These are phyloP conservation scores for Thalassophryne amazonica DNA, from an alignment of 2,797 vertebrate species.

Conservation along the genomic window DNA sequence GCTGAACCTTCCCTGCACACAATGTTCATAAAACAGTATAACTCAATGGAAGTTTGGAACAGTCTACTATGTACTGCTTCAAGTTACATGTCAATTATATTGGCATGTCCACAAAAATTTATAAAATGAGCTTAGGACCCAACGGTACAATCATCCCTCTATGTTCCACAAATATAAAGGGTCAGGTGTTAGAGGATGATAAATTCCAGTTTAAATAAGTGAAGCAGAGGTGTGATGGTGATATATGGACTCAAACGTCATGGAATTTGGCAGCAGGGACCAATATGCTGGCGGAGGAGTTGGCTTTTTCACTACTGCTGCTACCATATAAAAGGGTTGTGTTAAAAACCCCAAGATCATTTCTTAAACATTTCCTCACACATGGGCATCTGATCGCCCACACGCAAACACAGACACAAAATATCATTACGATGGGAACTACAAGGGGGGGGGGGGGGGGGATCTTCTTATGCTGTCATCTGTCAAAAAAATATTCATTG, in stretches of 20 bases:
- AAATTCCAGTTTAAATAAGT: slow-evolving; percentile 36
- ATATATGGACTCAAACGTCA: slow-evolving; percentile 49
- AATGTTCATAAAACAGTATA: neutral
- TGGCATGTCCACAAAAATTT: neutral
- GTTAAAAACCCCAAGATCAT: slow-evolving; percentile 69
- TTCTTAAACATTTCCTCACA: slow-evolving; percentile 77
- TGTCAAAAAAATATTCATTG: slow-evolving; percentile 68
- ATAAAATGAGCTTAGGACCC: slow-evolving; percentile 21
- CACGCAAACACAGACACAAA: slow-evolving; percentile 55
- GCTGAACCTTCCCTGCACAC: neutral
- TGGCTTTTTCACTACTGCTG: slow-evolving; percentile 64
- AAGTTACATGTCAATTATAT: slow-evolving; percentile 1
- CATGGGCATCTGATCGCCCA: slow-evolving; percentile 76
- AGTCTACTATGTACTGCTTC: neutral
- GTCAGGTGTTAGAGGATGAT: slow-evolving; percentile 34
- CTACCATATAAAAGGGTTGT: slow-evolving; percentile 66
- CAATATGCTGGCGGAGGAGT: slow-evolving; percentile 56
- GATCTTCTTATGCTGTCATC: slow-evolving; percentile 74
- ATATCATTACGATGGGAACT: slow-evolving; percentile 75
- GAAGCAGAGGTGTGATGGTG: slow-evolving; percentile 51
- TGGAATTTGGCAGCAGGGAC: slow-evolving; percentile 63
- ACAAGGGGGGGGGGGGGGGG: slow-evolving; percentile 59
- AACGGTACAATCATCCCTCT: slow-evolving; percentile 20
- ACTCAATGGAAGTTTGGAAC: neutral
- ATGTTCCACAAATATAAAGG: slow-evolving; percentile 11